Evolutionary conservation across 2,113 vertebrate genomes (phyloP).

Genomic region (Carassius auratus): DNA sequence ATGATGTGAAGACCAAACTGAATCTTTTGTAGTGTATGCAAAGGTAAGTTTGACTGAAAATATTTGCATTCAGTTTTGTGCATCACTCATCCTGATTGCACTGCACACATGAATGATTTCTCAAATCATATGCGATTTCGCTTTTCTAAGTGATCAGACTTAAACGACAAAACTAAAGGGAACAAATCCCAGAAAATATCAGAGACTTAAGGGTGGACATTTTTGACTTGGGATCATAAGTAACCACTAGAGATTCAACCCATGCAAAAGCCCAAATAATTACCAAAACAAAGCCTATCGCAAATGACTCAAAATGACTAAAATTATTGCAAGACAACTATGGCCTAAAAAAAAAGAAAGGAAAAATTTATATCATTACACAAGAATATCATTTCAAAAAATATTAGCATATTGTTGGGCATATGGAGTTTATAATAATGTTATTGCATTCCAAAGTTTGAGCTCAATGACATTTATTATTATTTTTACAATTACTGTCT

Average conservation of each 20-base stretch:
- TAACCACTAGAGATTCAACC: background rate
- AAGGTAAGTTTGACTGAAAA: background rate
- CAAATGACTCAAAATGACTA: background rate
- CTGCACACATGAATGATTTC: background rate
- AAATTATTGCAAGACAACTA: background rate
- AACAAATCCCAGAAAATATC: background rate
- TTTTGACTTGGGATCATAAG: background rate
- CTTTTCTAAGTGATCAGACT: background rate
- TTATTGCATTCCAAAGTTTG: background rate
- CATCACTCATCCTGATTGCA: background rate
- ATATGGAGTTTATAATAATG: background rate
- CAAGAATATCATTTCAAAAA: background rate
- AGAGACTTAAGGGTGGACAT: background rate
- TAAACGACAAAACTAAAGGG: background rate
- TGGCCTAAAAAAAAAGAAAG: background rate
- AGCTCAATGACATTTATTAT: background rate
- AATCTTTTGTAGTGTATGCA: background rate
- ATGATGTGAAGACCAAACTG: background rate
- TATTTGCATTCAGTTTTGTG: background rate
- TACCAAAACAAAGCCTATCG: background rate
- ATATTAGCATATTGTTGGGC: background rate
- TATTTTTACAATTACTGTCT: too few relatives aligned
- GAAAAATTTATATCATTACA: too few relatives aligned
- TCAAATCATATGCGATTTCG: background rate
- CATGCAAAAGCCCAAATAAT: background rate